Percentiles rank a stretch among this genome's conserved stretches.
Conservation (phyloP, 2,797 vertebrate species). For the Saguinus oedipus region DNA sequence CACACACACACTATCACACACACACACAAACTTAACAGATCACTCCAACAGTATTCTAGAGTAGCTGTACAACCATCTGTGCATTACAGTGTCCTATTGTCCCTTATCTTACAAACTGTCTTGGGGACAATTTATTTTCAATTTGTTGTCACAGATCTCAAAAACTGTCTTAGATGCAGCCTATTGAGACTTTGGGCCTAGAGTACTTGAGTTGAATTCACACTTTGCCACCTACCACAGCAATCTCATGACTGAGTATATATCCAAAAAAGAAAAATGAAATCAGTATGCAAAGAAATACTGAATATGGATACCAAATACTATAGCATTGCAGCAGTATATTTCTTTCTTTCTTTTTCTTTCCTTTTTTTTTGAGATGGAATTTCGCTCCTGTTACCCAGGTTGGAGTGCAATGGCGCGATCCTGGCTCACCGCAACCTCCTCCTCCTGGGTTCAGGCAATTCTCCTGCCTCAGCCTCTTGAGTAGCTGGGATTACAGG, state of each 20-base stretch:
- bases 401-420: no score
- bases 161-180: fast-evolving
- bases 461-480: no score
- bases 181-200: background rate
- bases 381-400: no score
- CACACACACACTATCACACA: background rate
- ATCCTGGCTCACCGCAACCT: no score
- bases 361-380: no score
- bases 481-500: no score
- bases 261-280: background rate
- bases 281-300: background rate
- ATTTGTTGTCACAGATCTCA: background rate
- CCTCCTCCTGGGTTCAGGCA: no score
- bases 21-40: background rate
- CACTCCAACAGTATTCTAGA: background rate
- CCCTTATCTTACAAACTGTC: no score
- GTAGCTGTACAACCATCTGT: fast-evolving
- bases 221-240: background rate
- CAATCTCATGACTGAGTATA: background rate
- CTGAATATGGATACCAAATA: background rate
- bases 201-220: background rate
- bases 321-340: background rate
- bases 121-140: background rate
- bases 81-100: background rate
- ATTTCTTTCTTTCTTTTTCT: no score